Conservation (phyloP, 2,888 invertebrate species). For the Meandrusa payeni region DNA sequence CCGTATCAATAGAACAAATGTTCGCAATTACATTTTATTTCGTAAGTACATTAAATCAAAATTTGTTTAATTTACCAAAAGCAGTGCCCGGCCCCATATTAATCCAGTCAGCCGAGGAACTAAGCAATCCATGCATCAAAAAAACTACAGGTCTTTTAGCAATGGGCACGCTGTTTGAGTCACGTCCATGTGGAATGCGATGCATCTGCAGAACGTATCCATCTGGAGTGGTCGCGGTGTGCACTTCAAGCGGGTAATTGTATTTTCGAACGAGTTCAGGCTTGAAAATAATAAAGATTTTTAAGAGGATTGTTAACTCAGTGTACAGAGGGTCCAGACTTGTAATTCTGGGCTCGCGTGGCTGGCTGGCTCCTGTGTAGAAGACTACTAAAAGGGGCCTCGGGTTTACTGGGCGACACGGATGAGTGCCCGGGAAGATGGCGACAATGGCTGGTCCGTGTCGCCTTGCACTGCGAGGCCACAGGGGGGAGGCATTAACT, state of each 20-base stretch:
- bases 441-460: too few species aligned
- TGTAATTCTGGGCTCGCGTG: too few species aligned
- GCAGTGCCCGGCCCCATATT: slow-evolving; percentile 84
- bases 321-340: too few species aligned
- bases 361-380: too few species aligned
- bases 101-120: slow-evolving; percentile 87
- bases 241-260: slow-evolving; percentile 83
- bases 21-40: too few species aligned
- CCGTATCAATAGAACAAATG: too few species aligned
- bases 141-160: slow-evolving; percentile 77
- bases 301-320: too few species aligned
- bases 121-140: slow-evolving; percentile 86
- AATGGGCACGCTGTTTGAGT: slow-evolving; percentile 54
- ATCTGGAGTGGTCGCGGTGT: slow-evolving; percentile 85
- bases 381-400: too few species aligned
- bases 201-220: slow-evolving; percentile 89
- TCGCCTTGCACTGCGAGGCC: too few species aligned
- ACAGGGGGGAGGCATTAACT: too few species aligned
- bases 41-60: slow-evolving; percentile 30
- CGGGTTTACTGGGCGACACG: too few species aligned
- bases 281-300: slow-evolving; percentile 42
- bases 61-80: slow-evolving; percentile 75
- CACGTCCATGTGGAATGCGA: slow-evolving; percentile 82
- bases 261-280: slow-evolving; percentile 80
- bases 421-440: too few species aligned